Evolutionary conservation across 2,113 vertebrate genomes (phyloP).

Genomic region (Ciconia maguari): DNA sequence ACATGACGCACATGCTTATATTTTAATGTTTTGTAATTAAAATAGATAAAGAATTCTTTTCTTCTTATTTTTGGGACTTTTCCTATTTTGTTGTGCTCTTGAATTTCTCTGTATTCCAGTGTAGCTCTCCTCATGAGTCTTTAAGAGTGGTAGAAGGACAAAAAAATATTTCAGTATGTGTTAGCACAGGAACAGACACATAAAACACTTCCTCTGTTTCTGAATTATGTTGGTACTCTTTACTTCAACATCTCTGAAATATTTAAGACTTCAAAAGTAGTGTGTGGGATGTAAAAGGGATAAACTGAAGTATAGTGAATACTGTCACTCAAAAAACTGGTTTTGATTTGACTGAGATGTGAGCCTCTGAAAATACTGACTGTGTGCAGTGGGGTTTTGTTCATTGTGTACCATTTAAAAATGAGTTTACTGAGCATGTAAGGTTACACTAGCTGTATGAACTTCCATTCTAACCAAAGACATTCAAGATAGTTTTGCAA

Average conservation of each 20-base stretch:
- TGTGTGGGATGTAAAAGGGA: background rate
- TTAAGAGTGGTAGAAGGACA: background rate
- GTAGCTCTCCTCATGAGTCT: background rate
- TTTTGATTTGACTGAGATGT: background rate
- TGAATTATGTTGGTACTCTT: background rate
- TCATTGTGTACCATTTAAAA: background rate
- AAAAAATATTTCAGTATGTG: background rate
- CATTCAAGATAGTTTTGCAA: background rate
- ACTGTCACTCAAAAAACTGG: background rate
- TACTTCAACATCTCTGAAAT: background rate
- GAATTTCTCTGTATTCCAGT: background rate
- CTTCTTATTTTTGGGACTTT: background rate
- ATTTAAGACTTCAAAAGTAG: background rate
- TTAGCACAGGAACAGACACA: background rate
- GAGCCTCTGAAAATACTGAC: background rate
- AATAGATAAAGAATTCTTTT: background rate
- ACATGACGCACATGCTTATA: background rate
- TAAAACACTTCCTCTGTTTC: background rate
- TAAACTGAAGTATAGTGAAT: background rate
- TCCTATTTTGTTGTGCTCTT: background rate
- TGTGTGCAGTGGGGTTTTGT: background rate
- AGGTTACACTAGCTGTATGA: background rate
- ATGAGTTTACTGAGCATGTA: background rate
- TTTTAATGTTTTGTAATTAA: background rate
- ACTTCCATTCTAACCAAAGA: background rate